Conservation (phyloP, 1,140 invertebrate genomes). For the Metopolophium dirhodum region DNA sequence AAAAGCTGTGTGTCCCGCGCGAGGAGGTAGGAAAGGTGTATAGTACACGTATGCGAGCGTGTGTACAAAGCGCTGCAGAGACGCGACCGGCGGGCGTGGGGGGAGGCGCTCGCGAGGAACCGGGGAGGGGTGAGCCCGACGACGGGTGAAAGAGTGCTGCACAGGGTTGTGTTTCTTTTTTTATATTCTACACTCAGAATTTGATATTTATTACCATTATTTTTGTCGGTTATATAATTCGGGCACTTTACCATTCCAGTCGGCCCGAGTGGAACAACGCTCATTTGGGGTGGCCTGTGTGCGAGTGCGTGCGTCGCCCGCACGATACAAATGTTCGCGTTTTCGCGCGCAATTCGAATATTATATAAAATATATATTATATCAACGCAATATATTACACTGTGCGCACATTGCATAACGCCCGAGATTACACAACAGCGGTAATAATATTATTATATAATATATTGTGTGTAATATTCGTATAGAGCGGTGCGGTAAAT, state of each 20-base stretch:
- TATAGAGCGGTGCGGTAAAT: neutral
- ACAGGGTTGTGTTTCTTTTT: neutral
- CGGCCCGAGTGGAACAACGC: neutral
- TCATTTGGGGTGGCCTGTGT: neutral
- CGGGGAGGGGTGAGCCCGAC: neutral
- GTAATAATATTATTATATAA: constrained; percentile 14
- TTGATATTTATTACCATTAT: constrained; percentile 55
- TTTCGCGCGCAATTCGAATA: constrained; percentile 8
- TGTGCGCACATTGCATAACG: neutral
- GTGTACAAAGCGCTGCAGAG: neutral
- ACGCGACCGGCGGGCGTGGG: neutral
- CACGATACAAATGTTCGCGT: neutral
- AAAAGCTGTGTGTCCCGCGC: neutral
- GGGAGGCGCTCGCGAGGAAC: neutral
- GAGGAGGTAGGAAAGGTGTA: neutral
- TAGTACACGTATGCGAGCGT: neutral
- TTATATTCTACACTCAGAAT: constrained; percentile 35
- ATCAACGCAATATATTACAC: neutral
- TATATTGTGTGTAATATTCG: constrained; percentile 6
- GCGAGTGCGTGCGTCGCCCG: neutral
- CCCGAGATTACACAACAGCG: neutral
- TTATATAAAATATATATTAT: neutral
- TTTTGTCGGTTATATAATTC: constrained; percentile 52
- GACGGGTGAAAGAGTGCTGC: neutral
- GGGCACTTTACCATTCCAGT: constrained; percentile 23